Evolutionary conservation across 2,797 vertebrate species (phyloP), one percentile per base, ranked within the genome.

Genomic region (Diglossa cyanea): DNA sequence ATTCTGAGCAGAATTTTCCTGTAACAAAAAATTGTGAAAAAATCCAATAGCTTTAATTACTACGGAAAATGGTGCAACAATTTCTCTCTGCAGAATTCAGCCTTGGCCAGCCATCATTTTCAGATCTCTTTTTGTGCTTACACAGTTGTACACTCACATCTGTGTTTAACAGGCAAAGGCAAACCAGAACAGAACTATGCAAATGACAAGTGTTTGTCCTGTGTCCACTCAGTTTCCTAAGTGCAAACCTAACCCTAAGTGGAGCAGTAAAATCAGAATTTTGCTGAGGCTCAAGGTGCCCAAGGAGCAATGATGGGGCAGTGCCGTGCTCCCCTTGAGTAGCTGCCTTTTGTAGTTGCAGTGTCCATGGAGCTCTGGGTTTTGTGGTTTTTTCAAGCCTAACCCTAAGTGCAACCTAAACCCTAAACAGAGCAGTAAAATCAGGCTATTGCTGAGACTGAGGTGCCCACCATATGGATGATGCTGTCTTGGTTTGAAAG

Each of bases 41-140:
- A 54, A 54, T 58, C 66, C 54, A 75, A 71, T 78, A 58, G 54
- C 33, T 93, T 87, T 89, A 95, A 95, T 95, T 92, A 37, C 72
- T 65, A 68, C 44, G 10, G 57, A 83, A 95, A 93, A 89, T 75
- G 50, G 31, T 50, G 68, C 17, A 68, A 75, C 51, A 66, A 48
- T 83, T 91, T 91, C 13, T 51, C 48, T 73, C 65, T 54, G 23
- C 14, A 80, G 58, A 91, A 89, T 86, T 83, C 68, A 93, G 57
- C 28, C 81, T 74, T 13, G 39, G 50, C 63, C 53, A 95, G 72
- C 33, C 71, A 72, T 61, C 31, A 53, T 95, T 92, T 95, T 83
- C 72, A 62, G 35, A 83, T 40, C 26, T 63, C 42, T 68, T 90
- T 50, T 79, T 61, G 40, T 72, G 45, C 82, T 89, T 77, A 65